A percentile compares a stretch with the other conserved stretches of the same genome.
These are phyloP conservation scores for Sebastes dallii DNA, from an alignment of 2,797 vertebrate genomes.

Conservation along the genomic window DNA sequence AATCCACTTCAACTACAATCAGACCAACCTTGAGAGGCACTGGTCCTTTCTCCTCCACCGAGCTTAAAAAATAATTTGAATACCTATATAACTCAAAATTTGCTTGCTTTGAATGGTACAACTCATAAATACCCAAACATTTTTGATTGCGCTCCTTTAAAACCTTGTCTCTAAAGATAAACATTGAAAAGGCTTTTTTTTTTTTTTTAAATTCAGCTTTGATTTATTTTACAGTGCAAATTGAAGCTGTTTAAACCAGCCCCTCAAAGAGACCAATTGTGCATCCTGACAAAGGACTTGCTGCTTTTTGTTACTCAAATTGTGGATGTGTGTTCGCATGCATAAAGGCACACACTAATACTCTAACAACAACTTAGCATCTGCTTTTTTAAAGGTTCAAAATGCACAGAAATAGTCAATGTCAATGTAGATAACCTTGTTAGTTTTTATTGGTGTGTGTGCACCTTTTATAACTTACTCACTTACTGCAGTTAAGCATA, in stretches of 20 bases:
- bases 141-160: conserved; percentile 54
- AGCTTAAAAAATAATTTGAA: conserved; percentile 75
- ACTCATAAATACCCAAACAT: conserved; percentile 74
- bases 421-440: neutral
- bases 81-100: conserved; percentile 67
- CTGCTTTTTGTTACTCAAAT: conserved; percentile 30
- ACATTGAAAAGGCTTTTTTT: conserved; percentile 47
- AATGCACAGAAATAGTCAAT: neutral
- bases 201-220: conserved; percentile 8
- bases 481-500: neutral
- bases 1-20: conserved; percentile 74
- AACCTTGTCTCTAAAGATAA: conserved; percentile 62
- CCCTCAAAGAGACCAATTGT: conserved; percentile 23
- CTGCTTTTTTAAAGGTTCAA: neutral
- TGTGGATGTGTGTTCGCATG: neutral
- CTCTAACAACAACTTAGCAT: neutral
- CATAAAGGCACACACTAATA: neutral
- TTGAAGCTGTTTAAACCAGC: conserved; percentile 40
- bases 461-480: neutral
- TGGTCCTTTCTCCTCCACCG: conserved; percentile 68
- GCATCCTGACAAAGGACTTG: conserved; percentile 44
- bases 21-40: conserved; percentile 75
- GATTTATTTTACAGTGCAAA: conserved; percentile 43
- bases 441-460: neutral
- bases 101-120: conserved; percentile 64